Conservation (phyloP, 2,888 invertebrate species). For the Habrosyne pyritoides region DNA sequence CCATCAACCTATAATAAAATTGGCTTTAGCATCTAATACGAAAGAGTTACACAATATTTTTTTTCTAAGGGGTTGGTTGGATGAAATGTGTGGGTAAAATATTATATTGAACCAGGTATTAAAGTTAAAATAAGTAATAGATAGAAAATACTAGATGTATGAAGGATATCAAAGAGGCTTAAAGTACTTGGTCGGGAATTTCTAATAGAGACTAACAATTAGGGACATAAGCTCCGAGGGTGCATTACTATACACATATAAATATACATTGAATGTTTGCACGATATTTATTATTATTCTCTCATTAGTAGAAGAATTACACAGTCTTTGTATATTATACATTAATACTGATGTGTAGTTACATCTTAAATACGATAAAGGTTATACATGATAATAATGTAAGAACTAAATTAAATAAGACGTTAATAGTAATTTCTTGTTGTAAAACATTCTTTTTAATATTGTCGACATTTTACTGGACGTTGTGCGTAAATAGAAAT, state of each 20-base stretch:
- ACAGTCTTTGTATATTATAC: conserved; percentile 77
- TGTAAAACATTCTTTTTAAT: conserved; percentile 55
- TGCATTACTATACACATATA: conserved; percentile 69
- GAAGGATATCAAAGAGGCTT: conserved; percentile 70
- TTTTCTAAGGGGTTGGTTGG: too few relatives aligned
- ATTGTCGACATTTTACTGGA: conserved; percentile 77
- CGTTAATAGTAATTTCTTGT: conserved; percentile 55
- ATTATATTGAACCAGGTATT: conserved; percentile 14
- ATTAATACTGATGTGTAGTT: conserved; percentile 74
- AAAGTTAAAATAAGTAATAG: conserved; percentile 16
- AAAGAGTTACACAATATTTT: too few relatives aligned
- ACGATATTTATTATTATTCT: conserved; percentile 60
- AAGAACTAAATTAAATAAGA: conserved; percentile 47
- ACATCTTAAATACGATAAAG: conserved; percentile 43
- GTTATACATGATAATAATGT: conserved; percentile 45
- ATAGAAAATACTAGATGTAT: conserved; percentile 36
- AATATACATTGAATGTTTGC: conserved; percentile 59
- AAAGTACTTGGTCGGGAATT: conserved; percentile 80
- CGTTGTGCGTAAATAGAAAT: conserved; percentile 69
- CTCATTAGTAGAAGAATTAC: conserved; percentile 74
- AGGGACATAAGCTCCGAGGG: conserved; percentile 80
- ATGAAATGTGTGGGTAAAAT: too few relatives aligned
- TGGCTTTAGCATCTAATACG: too few relatives aligned
- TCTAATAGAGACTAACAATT: conserved; percentile 78
- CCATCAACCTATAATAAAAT: too few relatives aligned